phyloP scores from a whole-genome alignment of 1,140 invertebrate species.

The Brachionus manjavacas region DNA sequence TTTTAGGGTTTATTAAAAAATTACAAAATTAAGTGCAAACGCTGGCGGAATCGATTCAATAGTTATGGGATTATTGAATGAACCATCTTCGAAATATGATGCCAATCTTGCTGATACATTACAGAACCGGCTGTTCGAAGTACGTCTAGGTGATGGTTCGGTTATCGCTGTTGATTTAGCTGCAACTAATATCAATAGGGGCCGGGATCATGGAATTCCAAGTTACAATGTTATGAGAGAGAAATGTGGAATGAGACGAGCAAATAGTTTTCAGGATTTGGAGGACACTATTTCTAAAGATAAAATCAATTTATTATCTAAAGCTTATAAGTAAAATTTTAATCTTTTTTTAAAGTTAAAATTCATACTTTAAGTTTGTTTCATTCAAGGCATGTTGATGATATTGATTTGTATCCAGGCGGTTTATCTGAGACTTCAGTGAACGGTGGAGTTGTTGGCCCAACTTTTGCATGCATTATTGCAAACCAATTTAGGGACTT shows the following conservation, averaged over 20 bases:
- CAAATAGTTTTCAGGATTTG: constrained; percentile 31
- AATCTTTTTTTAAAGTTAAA: background rate
- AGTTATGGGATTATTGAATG: constrained; percentile 24
- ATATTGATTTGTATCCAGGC: constrained; percentile 50
- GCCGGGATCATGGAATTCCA: constrained; percentile 86
- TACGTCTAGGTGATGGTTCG: constrained; percentile 2
- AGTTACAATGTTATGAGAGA: constrained; percentile 79
- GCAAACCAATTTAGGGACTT: constrained; percentile 85
- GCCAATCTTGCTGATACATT: constrained; percentile 13
- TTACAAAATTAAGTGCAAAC: background rate
- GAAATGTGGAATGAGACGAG: constrained; percentile 62
- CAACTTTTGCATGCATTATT: constrained; percentile 88
- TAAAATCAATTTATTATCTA: background rate
- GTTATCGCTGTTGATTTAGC: constrained; percentile 68
- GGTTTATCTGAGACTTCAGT: constrained; percentile 78
- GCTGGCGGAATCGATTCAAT: constrained; percentile 19
- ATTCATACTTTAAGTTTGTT: background rate
- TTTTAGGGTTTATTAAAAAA: background rate
- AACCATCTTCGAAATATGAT: constrained; percentile 37
- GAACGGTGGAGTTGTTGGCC: constrained; percentile 79
- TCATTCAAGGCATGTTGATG: constrained; percentile 44
- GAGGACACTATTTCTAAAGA: background rate
- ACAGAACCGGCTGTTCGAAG: constrained; percentile 24
- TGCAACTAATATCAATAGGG: constrained; percentile 90
- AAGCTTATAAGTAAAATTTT: constrained; percentile 9